Percentiles rank a stretch among this genome's conserved stretches.
Evolutionary conservation across 2,888 invertebrate species (phyloP).

Genomic region (Eristalis intricaria): DNA sequence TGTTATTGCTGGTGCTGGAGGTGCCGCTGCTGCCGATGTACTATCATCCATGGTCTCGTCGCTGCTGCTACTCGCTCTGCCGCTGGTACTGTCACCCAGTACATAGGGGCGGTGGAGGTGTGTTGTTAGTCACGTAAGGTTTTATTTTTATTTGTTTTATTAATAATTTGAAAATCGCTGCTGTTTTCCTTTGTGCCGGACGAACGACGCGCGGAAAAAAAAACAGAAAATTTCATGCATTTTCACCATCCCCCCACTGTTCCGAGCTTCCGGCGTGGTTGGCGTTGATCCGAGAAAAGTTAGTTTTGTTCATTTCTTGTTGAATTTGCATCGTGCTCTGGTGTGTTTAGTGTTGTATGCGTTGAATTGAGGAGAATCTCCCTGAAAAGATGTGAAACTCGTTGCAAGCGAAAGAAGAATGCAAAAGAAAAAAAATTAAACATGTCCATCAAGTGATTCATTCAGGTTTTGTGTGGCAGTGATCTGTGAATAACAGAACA

Average conservation of each 20-base stretch:
- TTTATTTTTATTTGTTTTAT: slow-evolving; percentile 69
- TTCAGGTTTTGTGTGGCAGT: slow-evolving; percentile 9
- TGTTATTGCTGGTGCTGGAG: slow-evolving; percentile 32
- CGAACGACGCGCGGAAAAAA: slow-evolving; percentile 25
- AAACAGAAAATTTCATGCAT: slow-evolving; percentile 11
- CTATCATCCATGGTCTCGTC: slow-evolving; percentile 3
- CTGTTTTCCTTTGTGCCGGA: slow-evolving; percentile 33
- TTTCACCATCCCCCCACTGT: slow-evolving; percentile 1
- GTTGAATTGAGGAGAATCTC: slow-evolving; percentile 29
- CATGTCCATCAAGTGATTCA: slow-evolving; percentile 33
- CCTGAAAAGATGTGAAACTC: slow-evolving; percentile 17
- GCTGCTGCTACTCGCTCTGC: slow-evolving; percentile 30
- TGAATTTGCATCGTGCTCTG: slow-evolving; percentile 3
- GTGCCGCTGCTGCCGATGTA: slow-evolving; percentile 24
- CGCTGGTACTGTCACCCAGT: slow-evolving; percentile 25
- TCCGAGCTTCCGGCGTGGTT: slow-evolving; percentile 34
- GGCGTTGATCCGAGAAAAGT: slow-evolving; percentile 15
- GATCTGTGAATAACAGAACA: neutral
- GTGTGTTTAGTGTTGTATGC: slow-evolving; percentile 33
- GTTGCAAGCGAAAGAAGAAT: neutral
- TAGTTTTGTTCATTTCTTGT: neutral
- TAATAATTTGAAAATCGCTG: slow-evolving; percentile 51
- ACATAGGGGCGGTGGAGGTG: slow-evolving; percentile 37
- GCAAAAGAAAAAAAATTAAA: neutral
- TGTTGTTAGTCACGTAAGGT: slow-evolving; percentile 67